Evolutionary conservation across 2,797 vertebrate genomes (phyloP).

Genomic region (Cheirogaleus major): DNA sequence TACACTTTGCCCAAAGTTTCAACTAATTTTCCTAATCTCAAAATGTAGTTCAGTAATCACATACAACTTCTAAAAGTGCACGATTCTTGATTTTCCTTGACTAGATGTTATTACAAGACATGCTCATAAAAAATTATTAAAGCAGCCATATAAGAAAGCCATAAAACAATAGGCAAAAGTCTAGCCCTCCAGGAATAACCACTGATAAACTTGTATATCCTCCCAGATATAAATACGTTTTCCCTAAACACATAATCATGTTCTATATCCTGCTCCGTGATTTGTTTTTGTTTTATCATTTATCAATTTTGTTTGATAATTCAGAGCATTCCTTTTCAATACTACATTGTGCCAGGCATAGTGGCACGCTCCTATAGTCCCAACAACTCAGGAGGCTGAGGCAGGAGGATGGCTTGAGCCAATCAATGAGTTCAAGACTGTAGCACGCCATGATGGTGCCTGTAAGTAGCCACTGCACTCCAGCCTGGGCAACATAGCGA

Average conservation of each 20-base stretch:
- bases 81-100: neutral
- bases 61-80: neutral
- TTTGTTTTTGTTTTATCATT: neutral
- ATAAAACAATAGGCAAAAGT: neutral
- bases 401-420: neutral
- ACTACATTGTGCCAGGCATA: neutral
- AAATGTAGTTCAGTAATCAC: neutral
- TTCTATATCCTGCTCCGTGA: neutral
- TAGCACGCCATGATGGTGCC: neutral
- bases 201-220: neutral
- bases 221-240: neutral
- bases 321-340: neutral
- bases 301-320: slow-evolving; percentile 1
- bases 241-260: neutral
- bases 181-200: neutral
- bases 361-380: neutral
- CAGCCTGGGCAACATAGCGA: neutral
- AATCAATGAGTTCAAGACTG: neutral
- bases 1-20: slow-evolving; percentile 71
- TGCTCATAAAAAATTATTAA: neutral
- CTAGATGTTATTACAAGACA: neutral
- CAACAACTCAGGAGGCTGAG: neutral
- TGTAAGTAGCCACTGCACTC: neutral
- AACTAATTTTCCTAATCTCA: slow-evolving; percentile 2
- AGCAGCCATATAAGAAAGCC: neutral